Base-by-base conservation (phyloP, 2,888 invertebrate genomes). In the Metalampra italica region DNA sequence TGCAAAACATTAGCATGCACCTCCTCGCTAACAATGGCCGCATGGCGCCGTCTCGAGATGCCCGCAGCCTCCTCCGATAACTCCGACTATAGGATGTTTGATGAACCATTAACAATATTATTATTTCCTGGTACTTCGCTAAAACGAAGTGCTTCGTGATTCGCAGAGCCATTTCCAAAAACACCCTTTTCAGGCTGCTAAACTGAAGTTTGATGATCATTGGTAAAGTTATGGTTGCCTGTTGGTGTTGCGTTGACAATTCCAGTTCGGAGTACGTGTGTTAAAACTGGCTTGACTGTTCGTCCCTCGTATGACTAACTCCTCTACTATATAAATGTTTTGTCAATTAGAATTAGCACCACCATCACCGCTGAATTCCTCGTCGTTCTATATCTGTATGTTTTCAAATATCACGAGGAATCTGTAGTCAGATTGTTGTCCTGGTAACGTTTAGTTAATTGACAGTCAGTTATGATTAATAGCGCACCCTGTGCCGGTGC, bases 401-500 rank as follows among this genome's bases (percentile, higher is more conserved):
- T n/a, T n/a, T n/a, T n/a, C n/a, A n/a, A n/a, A n/a, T n/a, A n/a
- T n/a, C n/a, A n/a, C n/a, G n/a, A 22, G 22, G 5, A 22, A 22
- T 22, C 3, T 22, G 22, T 22, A 5, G 22, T n/a, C n/a, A n/a
- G n/a, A n/a, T n/a, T n/a, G n/a, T n/a, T n/a, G n/a, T n/a, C n/a
- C n/a, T n/a, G n/a, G n/a, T n/a, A 40, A 40, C 22, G 9, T 40
- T 12, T 12, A 12, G 7, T 7, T 40, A 11, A 15, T 40, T 14
- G 40, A 15, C 40, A 40, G 22, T 15, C 9, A 40, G 22, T 40
- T 40, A 29, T 41, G 15, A 39, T 4, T 11, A 13, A n/a, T 45
- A 47, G 62, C 54, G 61, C 72, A 67, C 68, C 73, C 78, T 75
- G 75, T 66, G 68, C 67, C 62, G 64, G 65, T 58, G 70, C 75